Evolutionary conservation across 2,113 vertebrate genomes (phyloP).

Genomic region (Sitta europaea): DNA sequence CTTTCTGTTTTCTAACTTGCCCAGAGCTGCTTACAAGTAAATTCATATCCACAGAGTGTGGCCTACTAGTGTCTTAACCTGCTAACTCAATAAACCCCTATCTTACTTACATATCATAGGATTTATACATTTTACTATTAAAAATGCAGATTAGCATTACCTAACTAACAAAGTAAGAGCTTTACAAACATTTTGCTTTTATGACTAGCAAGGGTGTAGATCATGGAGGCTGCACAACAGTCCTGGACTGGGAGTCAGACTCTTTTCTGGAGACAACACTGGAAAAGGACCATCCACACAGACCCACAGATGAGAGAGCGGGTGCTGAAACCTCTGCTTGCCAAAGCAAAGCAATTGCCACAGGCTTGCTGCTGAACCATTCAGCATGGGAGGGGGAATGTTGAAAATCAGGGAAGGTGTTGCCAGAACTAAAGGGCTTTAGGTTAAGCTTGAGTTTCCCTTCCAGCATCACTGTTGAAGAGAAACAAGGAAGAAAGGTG

Average conservation of each 20-base stretch:
- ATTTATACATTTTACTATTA: background rate
- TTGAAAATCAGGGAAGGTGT: background rate
- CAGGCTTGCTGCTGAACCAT: background rate
- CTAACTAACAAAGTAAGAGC: accelerated
- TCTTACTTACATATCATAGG: background rate
- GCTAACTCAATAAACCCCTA: background rate
- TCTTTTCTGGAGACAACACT: background rate
- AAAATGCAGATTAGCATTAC: background rate
- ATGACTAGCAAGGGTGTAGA: background rate
- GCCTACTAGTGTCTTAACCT: background rate
- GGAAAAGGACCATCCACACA: background rate
- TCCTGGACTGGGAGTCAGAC: background rate
- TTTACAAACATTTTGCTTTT: background rate
- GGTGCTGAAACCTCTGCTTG: background rate
- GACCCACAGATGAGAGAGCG: background rate
- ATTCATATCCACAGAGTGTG: background rate
- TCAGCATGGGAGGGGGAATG: background rate
- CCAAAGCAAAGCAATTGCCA: background rate
- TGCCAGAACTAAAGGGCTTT: background rate
- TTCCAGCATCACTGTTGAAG: background rate
- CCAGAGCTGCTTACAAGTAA: background rate
- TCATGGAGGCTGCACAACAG: background rate
- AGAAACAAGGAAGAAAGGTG: background rate
- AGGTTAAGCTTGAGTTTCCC: background rate
- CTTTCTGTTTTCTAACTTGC: background rate